Evolutionary conservation across 2,113 vertebrate genomes (phyloP).

Genomic region (Eretmochelys imbricata): DNA sequence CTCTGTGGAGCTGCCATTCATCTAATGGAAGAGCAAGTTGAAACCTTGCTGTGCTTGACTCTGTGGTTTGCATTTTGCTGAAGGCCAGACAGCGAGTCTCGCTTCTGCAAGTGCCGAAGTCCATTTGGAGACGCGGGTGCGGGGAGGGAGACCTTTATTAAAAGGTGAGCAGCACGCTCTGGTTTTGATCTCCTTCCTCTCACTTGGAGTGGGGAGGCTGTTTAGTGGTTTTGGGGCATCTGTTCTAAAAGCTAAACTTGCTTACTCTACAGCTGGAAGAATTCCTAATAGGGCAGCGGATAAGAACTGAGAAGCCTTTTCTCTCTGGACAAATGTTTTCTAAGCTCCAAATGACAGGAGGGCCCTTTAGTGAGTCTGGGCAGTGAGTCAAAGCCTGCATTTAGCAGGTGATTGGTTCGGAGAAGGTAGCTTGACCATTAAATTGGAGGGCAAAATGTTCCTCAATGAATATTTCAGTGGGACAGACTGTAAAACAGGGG

Average conservation of each 20-base stretch:
- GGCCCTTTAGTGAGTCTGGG: neutral
- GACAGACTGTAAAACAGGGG: constrained; percentile 27
- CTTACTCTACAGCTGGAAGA: neutral
- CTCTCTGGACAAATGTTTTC: neutral
- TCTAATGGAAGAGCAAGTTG: neutral
- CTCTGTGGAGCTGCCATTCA: neutral
- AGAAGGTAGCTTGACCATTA: constrained; percentile 11
- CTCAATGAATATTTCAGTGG: constrained; percentile 55
- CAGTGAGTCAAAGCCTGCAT: constrained; percentile 34
- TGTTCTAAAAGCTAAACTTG: neutral
- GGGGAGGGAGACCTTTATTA: neutral
- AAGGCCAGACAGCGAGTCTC: neutral
- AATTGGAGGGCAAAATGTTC: constrained; percentile 11
- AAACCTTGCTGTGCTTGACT: neutral
- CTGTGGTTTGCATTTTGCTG: neutral
- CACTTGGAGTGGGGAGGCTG: neutral
- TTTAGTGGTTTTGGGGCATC: neutral
- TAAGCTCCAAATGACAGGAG: constrained; percentile 14
- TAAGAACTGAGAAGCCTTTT: neutral
- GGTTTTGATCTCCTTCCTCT: neutral
- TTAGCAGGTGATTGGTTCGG: neutral
- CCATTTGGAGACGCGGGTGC: neutral
- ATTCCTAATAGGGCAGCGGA: neutral
- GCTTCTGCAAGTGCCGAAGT: neutral
- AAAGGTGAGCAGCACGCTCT: too few relatives aligned